Percentiles rank a stretch among this genome's conserved stretches.
phyloP scores from a whole-genome alignment of 2,113 vertebrate species.

The Petaurus breviceps region DNA sequence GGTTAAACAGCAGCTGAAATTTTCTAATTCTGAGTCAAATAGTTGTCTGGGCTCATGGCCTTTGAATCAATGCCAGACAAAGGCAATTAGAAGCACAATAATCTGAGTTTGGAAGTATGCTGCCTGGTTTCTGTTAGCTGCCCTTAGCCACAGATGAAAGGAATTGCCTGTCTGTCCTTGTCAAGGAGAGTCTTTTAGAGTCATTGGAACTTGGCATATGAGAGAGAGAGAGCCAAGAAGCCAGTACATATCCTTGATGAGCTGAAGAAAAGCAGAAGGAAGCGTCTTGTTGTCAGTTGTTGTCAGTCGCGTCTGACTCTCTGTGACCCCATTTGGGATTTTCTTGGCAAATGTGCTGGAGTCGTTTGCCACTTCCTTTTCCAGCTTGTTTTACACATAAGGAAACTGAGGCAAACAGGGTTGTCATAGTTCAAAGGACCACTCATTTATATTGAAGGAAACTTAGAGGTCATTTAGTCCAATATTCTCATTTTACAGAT shows the following conservation, averaged over 20 bases:
- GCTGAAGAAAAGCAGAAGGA: neutral
- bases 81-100: neutral
- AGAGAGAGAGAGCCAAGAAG: neutral
- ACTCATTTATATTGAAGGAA: neutral
- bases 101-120: neutral
- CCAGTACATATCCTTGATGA: neutral
- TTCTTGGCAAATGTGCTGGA: neutral
- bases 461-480: neutral
- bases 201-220: neutral
- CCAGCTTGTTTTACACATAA: neutral
- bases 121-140: neutral
- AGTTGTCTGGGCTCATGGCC: neutral
- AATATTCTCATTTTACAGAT: neutral
- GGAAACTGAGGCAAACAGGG: neutral
- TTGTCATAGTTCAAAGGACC: neutral
- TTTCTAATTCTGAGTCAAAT: neutral
- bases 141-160: neutral
- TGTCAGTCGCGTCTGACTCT: neutral
- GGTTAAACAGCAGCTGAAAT: neutral
- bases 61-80: neutral
- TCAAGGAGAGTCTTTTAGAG: neutral
- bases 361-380: neutral
- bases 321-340: neutral
- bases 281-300: neutral
- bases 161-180: neutral